These are phyloP conservation scores for Rhabditoides inermis DNA, from an alignment of 2,888 invertebrate species.

Conservation along the genomic window DNA sequence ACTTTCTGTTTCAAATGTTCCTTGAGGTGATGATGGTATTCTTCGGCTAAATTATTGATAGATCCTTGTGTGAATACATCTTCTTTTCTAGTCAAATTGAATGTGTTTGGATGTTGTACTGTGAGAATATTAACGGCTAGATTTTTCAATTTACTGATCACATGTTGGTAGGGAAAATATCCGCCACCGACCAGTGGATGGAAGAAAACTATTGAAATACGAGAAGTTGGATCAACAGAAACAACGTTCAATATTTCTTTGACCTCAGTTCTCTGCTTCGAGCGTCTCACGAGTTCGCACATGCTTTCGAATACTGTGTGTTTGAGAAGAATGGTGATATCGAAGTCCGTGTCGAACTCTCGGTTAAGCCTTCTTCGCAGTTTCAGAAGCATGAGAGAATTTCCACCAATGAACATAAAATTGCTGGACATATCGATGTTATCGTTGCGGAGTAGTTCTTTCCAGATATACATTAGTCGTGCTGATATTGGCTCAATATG, in stretches of 20 bases:
- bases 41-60: not conserved
- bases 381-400: conserved; percentile 31
- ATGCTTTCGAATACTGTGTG: conserved; percentile 11
- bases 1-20: conserved; percentile 1
- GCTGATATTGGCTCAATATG: not conserved
- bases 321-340: conserved; percentile 14
- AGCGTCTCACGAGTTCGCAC: conserved; percentile 1
- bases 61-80: not conserved
- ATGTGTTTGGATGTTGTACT: conserved; percentile 8
- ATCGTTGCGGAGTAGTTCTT: conserved; percentile 3
- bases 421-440: conserved; percentile 12
- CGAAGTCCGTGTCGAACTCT: conserved; percentile 6
- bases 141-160: too few species aligned
- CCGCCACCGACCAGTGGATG: conserved; percentile 9
- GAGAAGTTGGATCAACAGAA: too few species aligned
- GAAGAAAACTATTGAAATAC: too few species aligned
- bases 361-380: conserved; percentile 16
- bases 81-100: not conserved
- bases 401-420: conserved; percentile 34
- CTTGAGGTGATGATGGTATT: not conserved
- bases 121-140: conserved; percentile 2
- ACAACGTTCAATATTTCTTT: not conserved
- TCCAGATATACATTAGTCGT: conserved; percentile 1
- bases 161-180: too few species aligned
- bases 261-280: not conserved